Conservation (phyloP, 1,140 invertebrate genomes). For the Drosophila subobscura region DNA sequence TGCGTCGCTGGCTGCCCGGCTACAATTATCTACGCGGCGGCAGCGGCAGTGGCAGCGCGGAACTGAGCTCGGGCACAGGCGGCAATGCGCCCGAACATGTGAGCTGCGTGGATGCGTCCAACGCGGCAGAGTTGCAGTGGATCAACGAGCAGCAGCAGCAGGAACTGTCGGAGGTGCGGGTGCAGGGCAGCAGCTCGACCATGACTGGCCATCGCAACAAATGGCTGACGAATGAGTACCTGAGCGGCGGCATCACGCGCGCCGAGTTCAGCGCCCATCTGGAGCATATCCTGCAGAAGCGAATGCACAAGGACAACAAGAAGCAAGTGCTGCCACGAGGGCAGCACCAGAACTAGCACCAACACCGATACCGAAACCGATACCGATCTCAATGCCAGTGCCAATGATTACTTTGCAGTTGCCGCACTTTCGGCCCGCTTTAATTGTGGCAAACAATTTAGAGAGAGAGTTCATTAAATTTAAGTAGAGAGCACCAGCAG, state of each 20-base stretch:
- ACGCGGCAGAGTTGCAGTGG: background rate
- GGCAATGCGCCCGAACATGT: too few species aligned
- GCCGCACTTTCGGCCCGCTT: too few species aligned
- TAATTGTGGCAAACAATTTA: background rate
- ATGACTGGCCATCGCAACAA: too few species aligned
- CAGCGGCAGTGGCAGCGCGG: too few species aligned
- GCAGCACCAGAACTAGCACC: background rate
- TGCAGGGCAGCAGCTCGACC: too few species aligned
- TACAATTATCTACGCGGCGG: conserved; percentile 46
- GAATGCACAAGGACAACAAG: conserved; percentile 34
- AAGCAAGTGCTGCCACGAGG: background rate
- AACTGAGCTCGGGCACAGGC: too few species aligned
- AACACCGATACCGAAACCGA: background rate
- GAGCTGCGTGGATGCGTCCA: too few species aligned
- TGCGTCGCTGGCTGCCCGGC: conserved; percentile 56
- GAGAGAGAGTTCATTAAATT: conserved; percentile 52
- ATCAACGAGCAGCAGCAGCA: background rate
- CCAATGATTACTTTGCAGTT: background rate
- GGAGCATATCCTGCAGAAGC: conserved; percentile 46
- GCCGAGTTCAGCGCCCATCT: conserved; percentile 57
- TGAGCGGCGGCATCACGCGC: conserved; percentile 55
- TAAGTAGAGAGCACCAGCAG: conserved; percentile 58
- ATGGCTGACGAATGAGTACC: conserved; percentile 19
- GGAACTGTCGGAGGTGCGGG: background rate
- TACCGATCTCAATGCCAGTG: background rate